phyloP scores from a whole-genome alignment of 2,797 vertebrate genomes.

The Catostomus latipinnis region DNA sequence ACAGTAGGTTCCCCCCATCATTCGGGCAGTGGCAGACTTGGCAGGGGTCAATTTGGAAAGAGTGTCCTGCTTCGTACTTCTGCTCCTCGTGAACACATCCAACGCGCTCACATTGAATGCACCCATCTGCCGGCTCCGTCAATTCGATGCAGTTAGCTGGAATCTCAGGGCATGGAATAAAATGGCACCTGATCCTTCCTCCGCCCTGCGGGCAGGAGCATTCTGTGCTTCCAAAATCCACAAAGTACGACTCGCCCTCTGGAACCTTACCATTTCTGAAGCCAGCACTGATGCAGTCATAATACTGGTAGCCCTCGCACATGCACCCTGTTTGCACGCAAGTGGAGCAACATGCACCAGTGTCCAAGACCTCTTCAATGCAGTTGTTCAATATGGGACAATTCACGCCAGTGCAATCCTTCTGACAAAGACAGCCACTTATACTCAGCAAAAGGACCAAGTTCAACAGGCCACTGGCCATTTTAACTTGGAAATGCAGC shows the following conservation, averaged over 20 bases:
- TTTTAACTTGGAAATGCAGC: slow-evolving; percentile 38
- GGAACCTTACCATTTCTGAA: slow-evolving; percentile 90
- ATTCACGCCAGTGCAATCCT: slow-evolving; percentile 84
- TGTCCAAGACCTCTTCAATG: slow-evolving; percentile 86
- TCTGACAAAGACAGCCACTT: slow-evolving; percentile 66
- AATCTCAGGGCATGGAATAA: slow-evolving; percentile 92
- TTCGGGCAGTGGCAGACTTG: slow-evolving; percentile 91
- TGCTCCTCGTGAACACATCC: slow-evolving; percentile 83
- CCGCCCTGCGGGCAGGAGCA: slow-evolving; percentile 90
- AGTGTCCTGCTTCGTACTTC: slow-evolving; percentile 89
- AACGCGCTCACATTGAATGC: slow-evolving; percentile 86
- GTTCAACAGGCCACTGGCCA: slow-evolving; percentile 49
- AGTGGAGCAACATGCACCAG: slow-evolving; percentile 83
- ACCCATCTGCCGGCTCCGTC: slow-evolving; percentile 82
- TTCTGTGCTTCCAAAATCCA: slow-evolving; percentile 96
- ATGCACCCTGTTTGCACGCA: slow-evolving; percentile 87
- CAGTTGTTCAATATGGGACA: slow-evolving; percentile 87
- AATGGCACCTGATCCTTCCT: slow-evolving; percentile 91
- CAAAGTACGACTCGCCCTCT: slow-evolving; percentile 91
- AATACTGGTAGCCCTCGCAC: slow-evolving; percentile 95
- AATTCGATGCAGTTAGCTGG: slow-evolving; percentile 90
- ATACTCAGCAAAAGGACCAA: slow-evolving; percentile 66
- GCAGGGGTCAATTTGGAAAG: slow-evolving; percentile 86
- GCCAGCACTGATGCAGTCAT: slow-evolving; percentile 90
- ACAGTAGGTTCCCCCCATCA: slow-evolving; percentile 88